These are phyloP conservation scores for Melinaea marsaeus DNA, from an alignment of 2,888 invertebrate species.

Conservation along the genomic window DNA sequence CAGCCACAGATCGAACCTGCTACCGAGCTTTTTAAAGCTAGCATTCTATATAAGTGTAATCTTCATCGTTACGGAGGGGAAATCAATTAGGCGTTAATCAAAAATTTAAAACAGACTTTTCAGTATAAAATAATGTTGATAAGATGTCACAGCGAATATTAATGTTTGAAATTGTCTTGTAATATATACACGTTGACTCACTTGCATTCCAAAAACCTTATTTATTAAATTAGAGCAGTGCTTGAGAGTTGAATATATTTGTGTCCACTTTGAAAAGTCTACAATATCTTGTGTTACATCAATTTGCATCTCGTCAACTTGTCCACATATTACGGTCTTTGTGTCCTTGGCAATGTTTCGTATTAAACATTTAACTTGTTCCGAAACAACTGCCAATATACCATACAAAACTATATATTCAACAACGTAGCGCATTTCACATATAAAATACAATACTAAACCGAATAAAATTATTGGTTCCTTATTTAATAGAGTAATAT, in stretches of 20 bases:
- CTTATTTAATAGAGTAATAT: not conserved
- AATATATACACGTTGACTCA: not conserved
- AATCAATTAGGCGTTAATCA: too few species aligned
- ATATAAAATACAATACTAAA: not conserved
- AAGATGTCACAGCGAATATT: too few species aligned
- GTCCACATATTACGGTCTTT: conserved; percentile 3
- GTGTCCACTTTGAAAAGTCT: conserved; percentile 15
- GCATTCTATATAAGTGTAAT: too few species aligned
- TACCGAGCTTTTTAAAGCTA: too few species aligned
- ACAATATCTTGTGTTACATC: conserved; percentile 4
- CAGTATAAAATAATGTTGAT: too few species aligned
- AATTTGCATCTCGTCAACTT: conserved; percentile 11
- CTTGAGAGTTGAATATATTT: conserved; percentile 7
- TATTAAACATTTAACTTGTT: conserved; percentile 38
- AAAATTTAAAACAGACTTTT: too few species aligned
- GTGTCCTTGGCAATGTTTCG: conserved; percentile 23
- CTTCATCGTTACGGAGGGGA: too few species aligned
- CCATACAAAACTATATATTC: conserved; percentile 38
- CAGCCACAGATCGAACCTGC: too few species aligned
- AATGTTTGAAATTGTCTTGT: too few species aligned
- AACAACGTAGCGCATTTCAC: conserved; percentile 16
- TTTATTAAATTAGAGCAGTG: conserved; percentile 5
- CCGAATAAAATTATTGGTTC: not conserved
- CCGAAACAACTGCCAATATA: conserved; percentile 36
- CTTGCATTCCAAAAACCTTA: conserved; percentile 9